Percentiles rank a stretch among this genome's conserved stretches.
phyloP scores from a whole-genome alignment of 2,888 invertebrate genomes.

The Halictus quadricinctus region DNA sequence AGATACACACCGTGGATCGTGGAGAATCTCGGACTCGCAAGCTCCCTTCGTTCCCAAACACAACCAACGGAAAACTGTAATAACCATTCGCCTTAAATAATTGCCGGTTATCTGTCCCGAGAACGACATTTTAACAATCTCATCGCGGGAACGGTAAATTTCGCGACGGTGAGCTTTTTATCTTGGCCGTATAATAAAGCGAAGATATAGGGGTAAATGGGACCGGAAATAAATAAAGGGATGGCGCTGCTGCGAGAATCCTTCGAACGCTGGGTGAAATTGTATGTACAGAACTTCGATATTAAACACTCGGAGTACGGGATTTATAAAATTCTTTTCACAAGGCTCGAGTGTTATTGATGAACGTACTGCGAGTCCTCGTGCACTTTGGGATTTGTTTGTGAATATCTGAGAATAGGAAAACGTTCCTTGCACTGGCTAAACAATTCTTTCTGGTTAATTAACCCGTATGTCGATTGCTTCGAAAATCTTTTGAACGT shows the following conservation, averaged over 20 bases:
- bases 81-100: slow-evolving; percentile 21
- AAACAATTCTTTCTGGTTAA: no score
- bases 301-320: no score
- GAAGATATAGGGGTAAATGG: background rate
- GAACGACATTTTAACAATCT: background rate
- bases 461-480: no score
- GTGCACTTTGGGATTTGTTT: no score
- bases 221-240: background rate
- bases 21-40: background rate
- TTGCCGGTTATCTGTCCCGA: background rate
- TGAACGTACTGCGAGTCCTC: no score
- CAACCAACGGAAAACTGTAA: slow-evolving; percentile 8
- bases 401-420: no score
- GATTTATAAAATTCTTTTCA: no score
- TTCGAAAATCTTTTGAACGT: no score
- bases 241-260: background rate
- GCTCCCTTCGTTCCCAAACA: background rate
- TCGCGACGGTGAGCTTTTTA: background rate
- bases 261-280: background rate
- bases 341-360: no score
- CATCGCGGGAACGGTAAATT: background rate
- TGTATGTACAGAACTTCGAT: no score
- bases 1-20: background rate
- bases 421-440: no score
- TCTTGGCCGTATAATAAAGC: background rate